Conservation (phyloP, 2,888 invertebrate species). For the Ichneumoninae sp. region DNA sequence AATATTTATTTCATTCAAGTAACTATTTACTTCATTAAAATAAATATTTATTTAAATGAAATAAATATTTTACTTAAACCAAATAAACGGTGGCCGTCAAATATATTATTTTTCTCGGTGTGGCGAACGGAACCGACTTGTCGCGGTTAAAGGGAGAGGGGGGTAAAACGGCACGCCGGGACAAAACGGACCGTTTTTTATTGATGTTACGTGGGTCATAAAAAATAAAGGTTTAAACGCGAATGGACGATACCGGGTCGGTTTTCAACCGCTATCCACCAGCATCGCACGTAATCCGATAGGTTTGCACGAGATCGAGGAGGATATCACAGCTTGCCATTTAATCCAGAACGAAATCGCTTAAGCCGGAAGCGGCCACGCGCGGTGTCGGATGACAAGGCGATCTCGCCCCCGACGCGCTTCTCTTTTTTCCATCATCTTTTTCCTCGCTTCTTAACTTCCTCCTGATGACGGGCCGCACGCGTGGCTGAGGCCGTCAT, state of each 20-base stretch:
- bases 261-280: not conserved
- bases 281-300: conserved; percentile 9
- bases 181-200: too few species aligned
- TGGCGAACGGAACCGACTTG: not conserved
- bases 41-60: too few species aligned
- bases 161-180: too few species aligned
- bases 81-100: too few species aligned
- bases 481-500: conserved; percentile 17
- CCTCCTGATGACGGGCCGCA: conserved; percentile 24
- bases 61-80: too few species aligned
- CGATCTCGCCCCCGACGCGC: not conserved
- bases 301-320: not conserved
- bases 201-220: too few species aligned
- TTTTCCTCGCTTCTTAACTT: conserved; percentile 1
- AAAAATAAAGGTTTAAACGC: not conserved
- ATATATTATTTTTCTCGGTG: too few species aligned
- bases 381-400: conserved; percentile 22
- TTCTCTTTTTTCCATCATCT: not conserved
- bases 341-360: conserved; percentile 14
- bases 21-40: too few species aligned
- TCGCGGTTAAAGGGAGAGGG: not conserved
- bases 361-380: conserved; percentile 21
- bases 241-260: too few species aligned
- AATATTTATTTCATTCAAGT: too few species aligned
- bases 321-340: conserved; percentile 1